phyloP scores from a whole-genome alignment of 2,888 invertebrate genomes.

The Apotomis betuletana region DNA sequence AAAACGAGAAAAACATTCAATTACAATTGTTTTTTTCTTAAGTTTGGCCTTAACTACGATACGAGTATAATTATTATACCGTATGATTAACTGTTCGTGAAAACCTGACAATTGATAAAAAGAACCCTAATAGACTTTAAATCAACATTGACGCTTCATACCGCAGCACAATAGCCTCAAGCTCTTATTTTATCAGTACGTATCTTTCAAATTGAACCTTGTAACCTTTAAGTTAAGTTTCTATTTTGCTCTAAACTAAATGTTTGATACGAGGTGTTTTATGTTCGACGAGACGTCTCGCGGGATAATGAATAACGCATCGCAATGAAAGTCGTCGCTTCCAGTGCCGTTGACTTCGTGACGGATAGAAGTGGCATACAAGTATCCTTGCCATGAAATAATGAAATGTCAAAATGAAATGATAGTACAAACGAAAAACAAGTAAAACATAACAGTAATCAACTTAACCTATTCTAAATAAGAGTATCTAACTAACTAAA shows the following conservation, averaged over 20 bases:
- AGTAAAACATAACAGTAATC: too few relatives aligned
- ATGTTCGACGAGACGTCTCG: constrained; percentile 15
- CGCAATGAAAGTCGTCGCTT: constrained; percentile 30
- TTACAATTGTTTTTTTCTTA: too few relatives aligned
- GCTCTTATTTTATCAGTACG: neutral
- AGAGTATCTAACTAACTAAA: too few relatives aligned
- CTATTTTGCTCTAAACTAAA: neutral
- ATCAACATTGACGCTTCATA: constrained; percentile 10
- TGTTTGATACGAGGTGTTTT: neutral
- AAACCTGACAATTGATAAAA: neutral
- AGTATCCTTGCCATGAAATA: too few relatives aligned
- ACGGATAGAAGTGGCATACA: constrained; percentile 2
- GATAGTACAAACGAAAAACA: too few relatives aligned
- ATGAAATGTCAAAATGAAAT: too few relatives aligned
- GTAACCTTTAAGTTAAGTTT: neutral
- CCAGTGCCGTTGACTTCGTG: neutral
- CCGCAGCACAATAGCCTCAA: neutral
- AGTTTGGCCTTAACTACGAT: too few relatives aligned
- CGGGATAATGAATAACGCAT: constrained; percentile 30
- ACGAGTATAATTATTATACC: too few relatives aligned
- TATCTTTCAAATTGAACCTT: neutral
- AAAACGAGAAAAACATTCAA: too few relatives aligned
- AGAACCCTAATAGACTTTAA: constrained; percentile 1
- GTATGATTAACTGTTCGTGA: too few relatives aligned
- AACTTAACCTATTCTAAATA: too few relatives aligned